These are phyloP conservation scores for Callipepla californica DNA, from an alignment of 2,113 vertebrate species.

Conservation along the genomic window DNA sequence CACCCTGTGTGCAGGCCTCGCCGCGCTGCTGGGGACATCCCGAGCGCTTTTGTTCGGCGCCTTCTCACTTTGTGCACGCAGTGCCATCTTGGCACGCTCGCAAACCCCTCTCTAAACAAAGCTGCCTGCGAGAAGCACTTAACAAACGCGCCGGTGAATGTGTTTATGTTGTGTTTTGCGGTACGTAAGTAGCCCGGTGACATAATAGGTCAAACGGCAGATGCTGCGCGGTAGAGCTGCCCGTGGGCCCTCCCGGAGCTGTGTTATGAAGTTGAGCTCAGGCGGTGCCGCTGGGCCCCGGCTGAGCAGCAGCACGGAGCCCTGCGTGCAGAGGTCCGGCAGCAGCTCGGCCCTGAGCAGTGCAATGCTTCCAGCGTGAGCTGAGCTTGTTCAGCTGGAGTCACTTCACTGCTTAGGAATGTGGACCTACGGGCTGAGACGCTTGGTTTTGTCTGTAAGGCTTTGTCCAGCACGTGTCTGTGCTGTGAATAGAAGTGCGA, in stretches of 20 bases:
- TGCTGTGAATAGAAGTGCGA: background rate
- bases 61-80: background rate
- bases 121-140: background rate
- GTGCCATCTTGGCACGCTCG: fast-evolving
- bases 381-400: background rate
- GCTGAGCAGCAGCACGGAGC: background rate
- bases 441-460: background rate
- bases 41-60: background rate
- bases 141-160: background rate
- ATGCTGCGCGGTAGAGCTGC: background rate
- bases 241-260: background rate
- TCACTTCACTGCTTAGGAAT: background rate
- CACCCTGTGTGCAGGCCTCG: background rate
- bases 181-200: background rate
- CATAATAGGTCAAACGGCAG: background rate
- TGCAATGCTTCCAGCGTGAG: background rate
- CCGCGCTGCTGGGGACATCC: background rate
- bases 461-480: background rate
- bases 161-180: background rate
- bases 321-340: background rate
- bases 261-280: background rate
- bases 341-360: background rate
- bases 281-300: background rate
- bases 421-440: background rate
- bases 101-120: background rate